A percentile compares a stretch with the other conserved stretches of the same genome.
Conservation (phyloP, 2,113 vertebrate genomes). For the Osmerus mordax region DNA sequence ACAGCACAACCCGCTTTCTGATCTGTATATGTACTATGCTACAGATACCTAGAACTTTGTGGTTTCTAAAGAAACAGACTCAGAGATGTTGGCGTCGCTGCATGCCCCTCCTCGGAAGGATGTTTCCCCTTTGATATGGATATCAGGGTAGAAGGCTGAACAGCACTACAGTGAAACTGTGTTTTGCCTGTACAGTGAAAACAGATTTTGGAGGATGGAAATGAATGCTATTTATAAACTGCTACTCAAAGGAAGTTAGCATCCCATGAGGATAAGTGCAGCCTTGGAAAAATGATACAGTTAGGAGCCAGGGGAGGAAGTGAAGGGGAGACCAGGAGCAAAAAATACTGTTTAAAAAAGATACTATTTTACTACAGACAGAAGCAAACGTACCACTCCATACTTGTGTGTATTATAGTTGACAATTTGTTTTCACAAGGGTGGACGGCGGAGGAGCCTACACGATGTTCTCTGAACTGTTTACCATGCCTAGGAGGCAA, state of each 20-base stretch:
- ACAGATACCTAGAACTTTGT: too few relatives aligned
- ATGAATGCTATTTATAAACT: constrained; percentile 74
- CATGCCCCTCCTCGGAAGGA: constrained; percentile 29
- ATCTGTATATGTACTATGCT: too few relatives aligned
- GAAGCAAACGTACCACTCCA: too few relatives aligned
- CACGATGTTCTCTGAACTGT: too few relatives aligned
- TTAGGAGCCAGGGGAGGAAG: constrained; percentile 71
- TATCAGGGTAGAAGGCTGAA: constrained; percentile 47
- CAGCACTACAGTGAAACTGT: constrained; percentile 45
- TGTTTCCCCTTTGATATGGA: constrained; percentile 56
- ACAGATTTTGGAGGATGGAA: constrained; percentile 63
- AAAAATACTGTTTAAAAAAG: constrained; percentile 51
- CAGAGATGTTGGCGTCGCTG: constrained; percentile 7
- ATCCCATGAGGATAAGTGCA: constrained; percentile 69
- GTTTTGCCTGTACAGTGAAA: constrained; percentile 69
- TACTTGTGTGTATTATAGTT: too few relatives aligned
- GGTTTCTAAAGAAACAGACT: neutral
- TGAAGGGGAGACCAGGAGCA: constrained; percentile 59
- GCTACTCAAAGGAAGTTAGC: constrained; percentile 72
- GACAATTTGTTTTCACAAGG: too few relatives aligned
- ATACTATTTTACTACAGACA: neutral
- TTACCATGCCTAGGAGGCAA: too few relatives aligned
- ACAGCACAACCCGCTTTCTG: too few relatives aligned
- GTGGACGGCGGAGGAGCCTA: too few relatives aligned
- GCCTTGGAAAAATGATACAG: constrained; percentile 76